Conservation (phyloP, 2,888 invertebrate genomes). For the Sphaeridia pumilis region DNA sequence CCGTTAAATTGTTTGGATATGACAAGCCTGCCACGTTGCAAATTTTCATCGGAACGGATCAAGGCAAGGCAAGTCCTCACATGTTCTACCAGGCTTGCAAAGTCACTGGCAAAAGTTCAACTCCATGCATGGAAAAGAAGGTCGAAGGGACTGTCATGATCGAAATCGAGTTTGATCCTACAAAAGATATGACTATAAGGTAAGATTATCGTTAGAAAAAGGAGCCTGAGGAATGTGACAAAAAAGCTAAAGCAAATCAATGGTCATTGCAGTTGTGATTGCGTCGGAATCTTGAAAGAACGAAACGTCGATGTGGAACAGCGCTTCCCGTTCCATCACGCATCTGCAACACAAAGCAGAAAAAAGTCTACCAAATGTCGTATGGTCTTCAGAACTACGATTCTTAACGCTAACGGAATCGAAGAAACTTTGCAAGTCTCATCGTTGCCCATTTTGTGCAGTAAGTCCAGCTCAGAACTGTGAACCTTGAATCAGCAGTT, state of each 20-base stretch:
- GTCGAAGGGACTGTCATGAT: slow-evolving; percentile 90
- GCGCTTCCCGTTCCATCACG: slow-evolving; percentile 70
- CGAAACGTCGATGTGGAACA: slow-evolving; percentile 92
- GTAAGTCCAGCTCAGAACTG: slow-evolving; percentile 59
- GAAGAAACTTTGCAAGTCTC: slow-evolving; percentile 75
- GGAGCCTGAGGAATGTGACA: too few relatives aligned
- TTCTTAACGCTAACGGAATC: slow-evolving; percentile 63
- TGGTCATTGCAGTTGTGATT: slow-evolving; percentile 59
- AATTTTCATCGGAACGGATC: slow-evolving; percentile 86
- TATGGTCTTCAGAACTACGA: slow-evolving; percentile 81
- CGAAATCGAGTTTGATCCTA: slow-evolving; percentile 78
- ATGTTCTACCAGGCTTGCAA: slow-evolving; percentile 97
- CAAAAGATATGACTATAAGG: slow-evolving; percentile 79
- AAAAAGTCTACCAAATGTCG: slow-evolving; percentile 91
- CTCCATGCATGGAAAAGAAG: slow-evolving; percentile 77
- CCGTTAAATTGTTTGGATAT: slow-evolving; percentile 75
- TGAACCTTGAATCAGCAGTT: neutral
- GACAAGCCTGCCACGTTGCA: slow-evolving; percentile 75
- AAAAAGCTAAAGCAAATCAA: too few relatives aligned
- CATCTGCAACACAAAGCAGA: slow-evolving; percentile 49
- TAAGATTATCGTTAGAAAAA: slow-evolving; percentile 38
- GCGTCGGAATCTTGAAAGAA: slow-evolving; percentile 90
- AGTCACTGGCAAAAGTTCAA: slow-evolving; percentile 91
- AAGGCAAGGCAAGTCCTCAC: slow-evolving; percentile 81
- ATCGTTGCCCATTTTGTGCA: slow-evolving; percentile 83